A percentile compares a stretch with the other conserved stretches of the same genome.
Evolutionary conservation across 64 coral and sea anemone genomes (phyloP).

Genomic region (Actinia equina): DNA sequence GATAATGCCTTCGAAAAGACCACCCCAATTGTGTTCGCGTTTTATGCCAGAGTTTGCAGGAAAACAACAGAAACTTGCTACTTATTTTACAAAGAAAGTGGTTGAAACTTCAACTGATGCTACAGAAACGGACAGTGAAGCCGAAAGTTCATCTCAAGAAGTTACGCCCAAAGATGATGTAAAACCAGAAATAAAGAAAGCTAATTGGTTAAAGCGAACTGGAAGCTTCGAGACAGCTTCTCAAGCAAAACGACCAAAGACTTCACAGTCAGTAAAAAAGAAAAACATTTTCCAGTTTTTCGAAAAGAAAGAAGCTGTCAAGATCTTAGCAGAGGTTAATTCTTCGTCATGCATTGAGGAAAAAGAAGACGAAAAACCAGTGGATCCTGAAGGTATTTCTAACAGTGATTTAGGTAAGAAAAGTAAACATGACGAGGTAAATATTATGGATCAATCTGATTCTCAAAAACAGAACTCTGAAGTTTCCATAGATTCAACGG

Average conservation of each 20-base stretch:
- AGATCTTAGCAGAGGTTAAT: not conserved
- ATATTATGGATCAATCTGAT: not conserved
- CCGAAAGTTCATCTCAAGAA: not conserved
- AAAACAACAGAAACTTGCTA: slow-evolving; percentile 82
- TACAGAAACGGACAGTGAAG: not conserved
- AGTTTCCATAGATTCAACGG: not conserved
- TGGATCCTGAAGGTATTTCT: not conserved
- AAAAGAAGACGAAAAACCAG: not conserved
- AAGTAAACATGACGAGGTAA: not conserved
- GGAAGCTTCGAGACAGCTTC: slow-evolving; percentile 6
- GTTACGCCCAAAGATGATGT: not conserved
- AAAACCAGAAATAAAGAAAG: not conserved
- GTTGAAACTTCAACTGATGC: not conserved
- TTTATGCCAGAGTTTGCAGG: slow-evolving; percentile 95
- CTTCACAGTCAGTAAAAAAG: not conserved
- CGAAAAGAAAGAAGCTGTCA: not conserved
- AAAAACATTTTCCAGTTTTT: slow-evolving; percentile 41
- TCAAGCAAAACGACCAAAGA: slow-evolving; percentile 43
- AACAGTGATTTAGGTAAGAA: not conserved
- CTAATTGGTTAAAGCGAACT: slow-evolving; percentile 3
- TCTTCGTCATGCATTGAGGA: not conserved
- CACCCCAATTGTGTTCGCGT: slow-evolving; percentile 67
- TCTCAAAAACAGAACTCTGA: not conserved
- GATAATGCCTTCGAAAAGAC: slow-evolving; percentile 37
- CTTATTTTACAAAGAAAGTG: slow-evolving; percentile 61